These are phyloP conservation scores for Noturus placidus DNA, from an alignment of 2,113 vertebrate species.

Conservation along the genomic window DNA sequence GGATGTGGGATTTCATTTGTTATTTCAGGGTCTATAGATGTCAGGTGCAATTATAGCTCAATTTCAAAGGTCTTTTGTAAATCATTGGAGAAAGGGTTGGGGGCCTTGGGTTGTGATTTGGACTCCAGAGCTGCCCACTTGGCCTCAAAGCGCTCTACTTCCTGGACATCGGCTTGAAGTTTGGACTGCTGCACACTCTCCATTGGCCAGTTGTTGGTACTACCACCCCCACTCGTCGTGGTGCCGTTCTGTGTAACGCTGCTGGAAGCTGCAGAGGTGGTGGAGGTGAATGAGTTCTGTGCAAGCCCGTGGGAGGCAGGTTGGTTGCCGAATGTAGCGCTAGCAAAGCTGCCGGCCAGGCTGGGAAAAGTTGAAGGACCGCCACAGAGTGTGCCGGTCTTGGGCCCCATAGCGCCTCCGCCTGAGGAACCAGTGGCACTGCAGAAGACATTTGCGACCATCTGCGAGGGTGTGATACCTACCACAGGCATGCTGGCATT, in stretches of 20 bases:
- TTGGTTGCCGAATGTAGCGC: slow-evolving; percentile 58
- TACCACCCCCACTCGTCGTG: slow-evolving; percentile 50
- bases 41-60: slow-evolving; percentile 77
- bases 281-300: slow-evolving; percentile 37
- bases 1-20: slow-evolving; percentile 34
- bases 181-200: slow-evolving; percentile 71
- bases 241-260: slow-evolving; percentile 71
- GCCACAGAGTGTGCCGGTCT: slow-evolving; percentile 61
- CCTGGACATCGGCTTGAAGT: slow-evolving; percentile 62
- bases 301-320: slow-evolving; percentile 67
- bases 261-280: slow-evolving; percentile 48
- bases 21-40: slow-evolving; percentile 14
- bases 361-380: slow-evolving; percentile 61
- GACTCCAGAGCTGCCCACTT: slow-evolving; percentile 88
- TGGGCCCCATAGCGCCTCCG: slow-evolving; percentile 63
- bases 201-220: slow-evolving; percentile 74
- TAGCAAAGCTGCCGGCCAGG: slow-evolving; percentile 59
- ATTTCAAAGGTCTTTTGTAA: slow-evolving; percentile 90
- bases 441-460: slow-evolving; percentile 92
- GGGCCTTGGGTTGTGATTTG: slow-evolving; percentile 72
- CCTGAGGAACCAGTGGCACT: slow-evolving; percentile 72
- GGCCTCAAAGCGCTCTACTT: slow-evolving; percentile 86
- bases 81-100: slow-evolving; percentile 87
- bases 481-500: slow-evolving; percentile 82
- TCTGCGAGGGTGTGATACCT: slow-evolving; percentile 91